Conservation (phyloP, 1,140 invertebrate genomes). For the Drosophila gunungcola region DNA sequence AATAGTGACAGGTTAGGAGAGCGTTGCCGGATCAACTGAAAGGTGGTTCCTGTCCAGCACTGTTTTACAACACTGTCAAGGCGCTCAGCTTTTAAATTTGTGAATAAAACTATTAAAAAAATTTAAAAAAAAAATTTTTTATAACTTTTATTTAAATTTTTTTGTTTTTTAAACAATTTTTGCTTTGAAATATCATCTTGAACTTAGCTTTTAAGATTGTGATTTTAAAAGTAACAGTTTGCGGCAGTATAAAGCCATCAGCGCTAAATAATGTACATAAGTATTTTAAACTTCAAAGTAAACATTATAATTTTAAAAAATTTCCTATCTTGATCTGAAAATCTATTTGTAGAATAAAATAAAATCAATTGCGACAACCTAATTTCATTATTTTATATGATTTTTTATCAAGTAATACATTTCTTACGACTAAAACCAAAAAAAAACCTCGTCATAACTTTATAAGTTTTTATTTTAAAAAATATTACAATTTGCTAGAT, state of each 20-base stretch:
- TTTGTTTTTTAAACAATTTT: not conserved
- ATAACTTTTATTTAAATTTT: not conserved
- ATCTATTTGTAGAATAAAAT: not conserved
- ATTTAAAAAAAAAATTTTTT: not conserved
- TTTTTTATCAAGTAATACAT: not conserved
- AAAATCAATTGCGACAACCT: not conserved
- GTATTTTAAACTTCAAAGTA: not conserved
- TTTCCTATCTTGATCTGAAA: not conserved
- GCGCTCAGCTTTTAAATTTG: not conserved
- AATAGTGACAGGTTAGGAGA: conserved; percentile 55
- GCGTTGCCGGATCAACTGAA: conserved; percentile 14
- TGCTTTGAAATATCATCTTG: not conserved
- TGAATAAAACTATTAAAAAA: not conserved
- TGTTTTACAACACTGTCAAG: conserved; percentile 11
- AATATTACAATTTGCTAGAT: conserved; percentile 80
- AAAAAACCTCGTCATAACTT: conserved; percentile 45
- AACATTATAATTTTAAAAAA: not conserved
- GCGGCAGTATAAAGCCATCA: not conserved
- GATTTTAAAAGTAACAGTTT: not conserved
- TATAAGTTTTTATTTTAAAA: conserved; percentile 77
- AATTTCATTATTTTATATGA: not conserved
- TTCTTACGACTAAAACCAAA: not conserved
- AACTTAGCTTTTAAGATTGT: not conserved
- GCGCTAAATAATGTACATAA: not conserved
- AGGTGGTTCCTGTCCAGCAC: not conserved